phyloP scores from a whole-genome alignment of 35 echinoderm and acorn worm genomes.

The Lytechinus pictus region DNA sequence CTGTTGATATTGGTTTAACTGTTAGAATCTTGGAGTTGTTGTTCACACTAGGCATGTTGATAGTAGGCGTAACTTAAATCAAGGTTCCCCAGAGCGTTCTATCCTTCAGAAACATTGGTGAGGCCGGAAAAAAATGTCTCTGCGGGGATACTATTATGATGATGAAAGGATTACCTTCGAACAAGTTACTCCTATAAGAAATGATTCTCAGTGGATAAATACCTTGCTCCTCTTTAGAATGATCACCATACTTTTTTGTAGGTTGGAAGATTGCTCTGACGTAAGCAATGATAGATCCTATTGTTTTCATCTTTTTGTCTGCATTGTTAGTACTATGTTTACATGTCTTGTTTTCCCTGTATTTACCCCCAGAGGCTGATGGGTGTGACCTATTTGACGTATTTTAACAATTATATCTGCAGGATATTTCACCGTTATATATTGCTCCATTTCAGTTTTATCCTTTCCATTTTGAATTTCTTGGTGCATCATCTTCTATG shows the following conservation, averaged over 20 bases:
- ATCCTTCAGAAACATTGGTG: too few relatives aligned
- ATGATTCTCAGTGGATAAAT: not conserved
- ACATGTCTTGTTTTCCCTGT: not conserved
- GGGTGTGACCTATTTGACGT: not conserved
- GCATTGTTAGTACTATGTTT: not conserved
- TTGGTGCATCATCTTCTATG: too few relatives aligned
- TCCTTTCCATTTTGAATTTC: too few relatives aligned
- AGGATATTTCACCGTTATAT: not conserved
- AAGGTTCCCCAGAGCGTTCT: too few relatives aligned
- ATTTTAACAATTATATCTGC: not conserved
- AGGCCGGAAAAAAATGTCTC: too few relatives aligned
- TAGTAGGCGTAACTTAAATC: too few relatives aligned
- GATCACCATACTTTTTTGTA: not conserved
- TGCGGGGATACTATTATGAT: too few relatives aligned
- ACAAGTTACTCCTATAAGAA: not conserved
- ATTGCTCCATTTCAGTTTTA: not conserved
- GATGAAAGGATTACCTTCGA: too few relatives aligned
- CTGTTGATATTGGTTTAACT: too few relatives aligned
- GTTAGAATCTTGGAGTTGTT: too few relatives aligned
- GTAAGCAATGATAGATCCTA: not conserved
- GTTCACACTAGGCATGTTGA: too few relatives aligned
- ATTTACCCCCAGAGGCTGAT: not conserved
- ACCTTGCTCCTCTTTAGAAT: not conserved
- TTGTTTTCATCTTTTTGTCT: not conserved
- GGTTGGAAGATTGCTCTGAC: not conserved